Evolutionary conservation across 2,113 vertebrate genomes (phyloP).

Genomic region (Donacobius atricapilla): DNA sequence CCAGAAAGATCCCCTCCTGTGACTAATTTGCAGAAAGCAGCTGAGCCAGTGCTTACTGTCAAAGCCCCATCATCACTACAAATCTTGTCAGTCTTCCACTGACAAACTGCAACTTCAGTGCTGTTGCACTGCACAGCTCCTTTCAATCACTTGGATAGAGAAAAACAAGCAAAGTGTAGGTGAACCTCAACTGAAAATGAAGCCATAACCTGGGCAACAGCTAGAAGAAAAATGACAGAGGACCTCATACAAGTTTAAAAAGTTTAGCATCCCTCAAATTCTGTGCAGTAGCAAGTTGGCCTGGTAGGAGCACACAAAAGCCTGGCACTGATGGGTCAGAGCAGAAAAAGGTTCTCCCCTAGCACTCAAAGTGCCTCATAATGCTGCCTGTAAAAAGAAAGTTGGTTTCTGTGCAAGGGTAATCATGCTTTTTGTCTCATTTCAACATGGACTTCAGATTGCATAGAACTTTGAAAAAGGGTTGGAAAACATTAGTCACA

Average conservation of each 20-base stretch:
- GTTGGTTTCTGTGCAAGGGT: not conserved
- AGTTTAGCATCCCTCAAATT: not conserved
- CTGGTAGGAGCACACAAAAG: not conserved
- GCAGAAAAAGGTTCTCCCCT: not conserved
- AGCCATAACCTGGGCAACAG: not conserved
- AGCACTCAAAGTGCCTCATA: not conserved
- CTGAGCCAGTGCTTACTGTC: not conserved
- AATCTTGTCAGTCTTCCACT: not conserved
- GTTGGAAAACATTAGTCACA: not conserved
- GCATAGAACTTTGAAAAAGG: not conserved
- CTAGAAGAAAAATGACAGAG: not conserved
- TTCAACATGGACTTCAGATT: not conserved
- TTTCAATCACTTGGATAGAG: not conserved
- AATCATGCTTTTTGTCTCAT: not conserved
- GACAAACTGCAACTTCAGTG: not conserved
- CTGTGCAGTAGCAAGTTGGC: not conserved
- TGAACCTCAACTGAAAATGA: not conserved
- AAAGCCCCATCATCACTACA: not conserved
- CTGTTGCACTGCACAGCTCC: accelerated
- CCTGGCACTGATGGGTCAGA: not conserved
- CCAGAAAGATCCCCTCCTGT: not conserved
- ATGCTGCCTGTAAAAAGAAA: not conserved
- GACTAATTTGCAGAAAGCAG: not conserved
- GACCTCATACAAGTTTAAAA: not conserved
- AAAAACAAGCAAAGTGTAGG: accelerated